Evolutionary conservation across 2,888 invertebrate species (phyloP).

Genomic region (Chymomyza fuscimana): DNA sequence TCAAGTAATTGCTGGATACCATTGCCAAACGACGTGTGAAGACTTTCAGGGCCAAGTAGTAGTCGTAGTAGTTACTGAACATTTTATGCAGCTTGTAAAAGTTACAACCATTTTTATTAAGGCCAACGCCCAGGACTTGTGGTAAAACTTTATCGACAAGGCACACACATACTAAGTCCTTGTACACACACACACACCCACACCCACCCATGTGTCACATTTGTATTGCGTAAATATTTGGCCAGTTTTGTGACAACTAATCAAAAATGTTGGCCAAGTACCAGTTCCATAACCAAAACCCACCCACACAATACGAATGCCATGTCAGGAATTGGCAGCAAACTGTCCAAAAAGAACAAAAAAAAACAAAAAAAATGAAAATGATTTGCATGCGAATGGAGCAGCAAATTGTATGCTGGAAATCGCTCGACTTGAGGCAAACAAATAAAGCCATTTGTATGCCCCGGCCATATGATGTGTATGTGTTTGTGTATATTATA

Average conservation of each 20-base stretch:
- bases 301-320: not conserved
- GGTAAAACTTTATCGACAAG: not conserved
- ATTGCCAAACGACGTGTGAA: not conserved
- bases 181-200: not conserved
- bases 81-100: slow-evolving; percentile 64
- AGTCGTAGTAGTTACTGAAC: slow-evolving; percentile 18
- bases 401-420: not conserved
- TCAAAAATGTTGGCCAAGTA: not conserved
- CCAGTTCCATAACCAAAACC: too few relatives aligned
- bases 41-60: not conserved
- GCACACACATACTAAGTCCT: not conserved
- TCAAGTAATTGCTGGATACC: not conserved
- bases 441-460: slow-evolving; percentile 70
- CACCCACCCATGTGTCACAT: not conserved
- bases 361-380: slow-evolving; percentile 28
- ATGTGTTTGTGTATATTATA: not conserved
- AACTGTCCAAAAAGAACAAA: slow-evolving; percentile 43
- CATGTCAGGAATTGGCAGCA: slow-evolving; percentile 27
- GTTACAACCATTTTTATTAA: slow-evolving; percentile 73
- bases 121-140: slow-evolving; percentile 29
- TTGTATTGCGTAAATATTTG: slow-evolving; percentile 10
- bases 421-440: slow-evolving; percentile 24
- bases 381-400: slow-evolving; percentile 59
- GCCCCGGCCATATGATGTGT: slow-evolving; percentile 22
- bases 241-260: slow-evolving; percentile 1